Base-by-base conservation (phyloP, 2,888 invertebrate species). In the Autographa gamma region DNA sequence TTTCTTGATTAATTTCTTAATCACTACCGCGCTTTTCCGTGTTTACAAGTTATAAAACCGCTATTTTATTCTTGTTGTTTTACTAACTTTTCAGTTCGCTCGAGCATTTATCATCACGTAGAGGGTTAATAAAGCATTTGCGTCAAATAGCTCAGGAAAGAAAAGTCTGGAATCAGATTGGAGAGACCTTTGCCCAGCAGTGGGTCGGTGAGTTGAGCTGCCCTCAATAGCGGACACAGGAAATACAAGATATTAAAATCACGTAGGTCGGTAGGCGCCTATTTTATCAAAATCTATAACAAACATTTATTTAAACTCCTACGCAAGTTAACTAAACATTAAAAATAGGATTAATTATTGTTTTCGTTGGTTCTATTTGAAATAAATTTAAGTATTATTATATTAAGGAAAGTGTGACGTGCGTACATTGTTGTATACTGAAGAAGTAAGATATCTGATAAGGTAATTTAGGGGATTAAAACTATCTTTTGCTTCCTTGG, bases 371-470 rank as follows among this genome's bases (percentile, higher is more conserved):
- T 75, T 75, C 71, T 67, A 74, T 76, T 68, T 76, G 54, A 66
- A 77, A 59, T 60, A 61, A 52, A 79, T 71, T 76, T 63, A 25
- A 56, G 25, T 56, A 76, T 25, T 25, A 25, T 25, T 25, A 25
- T 25, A 25, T 13, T 54, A 48, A 41, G 32, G 13, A 18, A 58
- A 71, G 43, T 48, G 59, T 77, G 77, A 80, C 77, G 80, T 72
- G 59, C 54, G 31, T 25, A 34, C 43, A 58, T 63, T 66, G 60
- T 68, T 77, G 77, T 77, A 66, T 68, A 76, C 63, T 38, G 58
- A 72, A 18, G 63, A 59, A 68, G 63, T 62, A 32, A 54, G 69
- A 80, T 79, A 79, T 80, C 81, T 77, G 78, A 79, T 81, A 81
- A 80, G 64, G 58, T 70, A 71, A 72, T 76, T 82, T 78, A 67